Conservation (phyloP, 1,140 invertebrate genomes). For the Drosophila kikkawai region DNA sequence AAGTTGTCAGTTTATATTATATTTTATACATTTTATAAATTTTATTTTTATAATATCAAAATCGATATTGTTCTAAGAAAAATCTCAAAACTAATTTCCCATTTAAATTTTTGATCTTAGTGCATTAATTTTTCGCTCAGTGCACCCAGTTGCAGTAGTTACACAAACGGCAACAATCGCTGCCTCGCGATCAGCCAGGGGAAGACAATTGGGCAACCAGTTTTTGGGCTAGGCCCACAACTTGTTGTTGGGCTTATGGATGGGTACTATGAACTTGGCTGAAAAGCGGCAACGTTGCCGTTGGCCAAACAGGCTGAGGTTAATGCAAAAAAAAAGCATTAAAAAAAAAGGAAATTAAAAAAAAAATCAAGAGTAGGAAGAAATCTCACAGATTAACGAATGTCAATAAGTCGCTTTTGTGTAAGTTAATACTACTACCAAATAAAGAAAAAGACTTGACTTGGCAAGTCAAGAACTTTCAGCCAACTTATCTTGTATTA, state of each 20-base stretch:
- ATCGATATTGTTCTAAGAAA: background rate
- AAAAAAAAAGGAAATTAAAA: too few relatives aligned
- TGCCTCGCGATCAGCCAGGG: constrained; percentile 42
- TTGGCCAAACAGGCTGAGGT: constrained; percentile 33
- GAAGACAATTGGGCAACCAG: constrained; percentile 55
- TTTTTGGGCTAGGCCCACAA: constrained; percentile 54
- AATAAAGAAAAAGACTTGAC: background rate
- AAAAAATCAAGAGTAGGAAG: constrained; percentile 15
- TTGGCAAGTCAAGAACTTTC: background rate
- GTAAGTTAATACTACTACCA: background rate
- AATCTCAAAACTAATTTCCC: too few relatives aligned
- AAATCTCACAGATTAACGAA: constrained; percentile 10
- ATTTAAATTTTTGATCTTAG: too few relatives aligned
- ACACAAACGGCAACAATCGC: constrained; percentile 37
- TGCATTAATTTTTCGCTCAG: background rate
- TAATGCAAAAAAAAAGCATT: constrained; percentile 3
- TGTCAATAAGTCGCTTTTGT: constrained; percentile 7
- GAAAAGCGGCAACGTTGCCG: constrained; percentile 61
- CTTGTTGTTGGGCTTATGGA: constrained; percentile 33
- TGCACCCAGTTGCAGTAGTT: constrained; percentile 26
- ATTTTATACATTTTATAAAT: background rate
- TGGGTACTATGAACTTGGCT: constrained; percentile 66
- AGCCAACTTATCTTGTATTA: background rate
- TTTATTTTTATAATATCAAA: background rate
- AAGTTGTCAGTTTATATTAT: background rate